Conservation (phyloP, 2,113 vertebrate species). For the Tursiops truncatus region DNA sequence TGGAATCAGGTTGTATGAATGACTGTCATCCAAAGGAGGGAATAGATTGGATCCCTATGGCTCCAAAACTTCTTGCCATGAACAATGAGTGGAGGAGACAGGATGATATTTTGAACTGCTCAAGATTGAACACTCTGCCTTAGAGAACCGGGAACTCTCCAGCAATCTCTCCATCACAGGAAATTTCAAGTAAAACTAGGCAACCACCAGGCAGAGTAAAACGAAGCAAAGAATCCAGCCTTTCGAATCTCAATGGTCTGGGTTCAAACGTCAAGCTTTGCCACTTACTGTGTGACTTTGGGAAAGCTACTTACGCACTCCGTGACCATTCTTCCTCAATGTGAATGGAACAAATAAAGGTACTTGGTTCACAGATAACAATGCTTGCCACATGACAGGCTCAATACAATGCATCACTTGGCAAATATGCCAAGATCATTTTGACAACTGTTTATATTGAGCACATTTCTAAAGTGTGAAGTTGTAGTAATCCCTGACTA, state of each 20-base stretch:
- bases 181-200: not conserved
- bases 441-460: conserved; percentile 43
- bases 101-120: not conserved
- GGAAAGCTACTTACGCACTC: not conserved
- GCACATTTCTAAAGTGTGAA: not conserved
- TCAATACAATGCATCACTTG: not conserved
- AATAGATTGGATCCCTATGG: not conserved
- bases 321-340: not conserved
- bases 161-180: not conserved
- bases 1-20: not conserved
- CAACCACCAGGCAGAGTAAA: not conserved
- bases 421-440: not conserved
- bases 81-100: not conserved
- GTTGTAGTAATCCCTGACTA: not conserved
- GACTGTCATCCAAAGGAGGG: not conserved
- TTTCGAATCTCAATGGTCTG: not conserved
- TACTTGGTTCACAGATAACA: not conserved
- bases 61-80: not conserved
- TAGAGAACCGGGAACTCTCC: not conserved
- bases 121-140: not conserved
- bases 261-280: not conserved
- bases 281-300: not conserved
- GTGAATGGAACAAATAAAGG: conserved; percentile 4
- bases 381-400: not conserved
- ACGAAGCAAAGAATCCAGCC: not conserved